Evolutionary conservation across 1,140 invertebrate species (phyloP), one percentile per base, ranked within the genome.

Genomic region (Agrilus planipennis): DNA sequence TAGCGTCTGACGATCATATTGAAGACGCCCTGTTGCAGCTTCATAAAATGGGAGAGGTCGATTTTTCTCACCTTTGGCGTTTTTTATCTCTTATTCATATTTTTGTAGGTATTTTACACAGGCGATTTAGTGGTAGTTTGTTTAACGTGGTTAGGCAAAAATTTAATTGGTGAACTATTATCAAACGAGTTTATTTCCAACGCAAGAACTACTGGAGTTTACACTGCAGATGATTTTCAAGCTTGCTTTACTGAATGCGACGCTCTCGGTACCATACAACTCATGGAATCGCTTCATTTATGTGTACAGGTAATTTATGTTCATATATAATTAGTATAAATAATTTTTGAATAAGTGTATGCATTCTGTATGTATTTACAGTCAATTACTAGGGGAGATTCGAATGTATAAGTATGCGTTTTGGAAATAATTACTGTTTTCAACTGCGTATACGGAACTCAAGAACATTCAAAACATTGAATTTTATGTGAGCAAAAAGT

Each of bases 201-300:
- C 44, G 71, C 77, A 29, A 68, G 81, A 16, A 73, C 77, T 7
- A 82, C 80, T 16, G 85, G 85, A 3, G 81, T 81, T 49, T 88
- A 84, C 55, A 76, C 79, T 3, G 60, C 76, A 2, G 81, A 87
- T 51, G 84, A 89, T 57, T 84, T 89, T 57, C 82, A 84, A 61
- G 67, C 79, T 10, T 69, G 80, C 46, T 81, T 74, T 55, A 79
- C 81, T 36, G 77, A 83, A 45, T 77, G 75, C 47, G 84, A 87
- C 53, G 77, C 83, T 1, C 61, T 72, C 34, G 77, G 84, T 55
- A 67, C 81, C 39, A 60, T 84, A 14, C 71, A 76, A 55, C 67
- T 82, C 45, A 55, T 85, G 18, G 79, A 84, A 61, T 70, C 77
- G 17, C 63, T 83, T 36, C 72, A 79, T 52, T 52, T 89, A 11